Base-by-base conservation (phyloP, 2,797 vertebrate genomes). In the Ispidina picta region DNA sequence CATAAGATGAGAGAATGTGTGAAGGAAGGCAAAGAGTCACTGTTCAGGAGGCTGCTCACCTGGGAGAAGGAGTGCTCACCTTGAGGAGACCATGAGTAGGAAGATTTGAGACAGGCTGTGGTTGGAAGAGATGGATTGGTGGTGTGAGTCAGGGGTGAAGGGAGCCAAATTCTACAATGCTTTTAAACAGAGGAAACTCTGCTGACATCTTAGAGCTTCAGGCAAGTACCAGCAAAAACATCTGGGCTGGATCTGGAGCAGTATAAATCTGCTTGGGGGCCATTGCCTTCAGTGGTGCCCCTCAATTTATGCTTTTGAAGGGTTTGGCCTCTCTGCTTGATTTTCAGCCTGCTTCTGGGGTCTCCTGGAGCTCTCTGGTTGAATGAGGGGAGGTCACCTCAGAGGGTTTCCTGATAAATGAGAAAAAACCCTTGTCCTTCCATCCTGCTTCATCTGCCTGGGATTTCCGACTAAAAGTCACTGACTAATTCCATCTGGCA, bases 401-500 rank as follows among this genome's bases (percentile, higher is more conserved):
- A 79, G 65, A 77, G 44, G 43, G 55, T 90, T 89, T 83, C 83
- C 89, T 87, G 62, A 63, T 90, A 93, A 94, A 95, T 72, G 87
- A 90, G 81, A 81, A 88, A 92, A 93, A 26, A 33, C 8, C 33
- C 56, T 22, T 62, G 52, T 93, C 83, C 90, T 85, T 92, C 95
- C 62, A 94, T 93, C 82, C 73, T 1, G 4, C 88, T 96, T 96
- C 93, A 83, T 96, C 94, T 96, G 95, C 93, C 86, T 90, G 90
- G 95, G 95, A 95, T 96, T 96, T 96, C 93, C 63, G 23, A 93
- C 87, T 20, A 44, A 95, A 95, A 95, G 83, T 90, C 93, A 88
- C 90, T 96, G 96, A 96, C 95, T 94, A 94, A 96, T 96, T 92
- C 94, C 96, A 96, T 96, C 92, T 96, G 95, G 94, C 89, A 95